A percentile compares a stretch with the other conserved stretches of the same genome.
Evolutionary conservation across 2,797 vertebrate species (phyloP).

Genomic region (Coregonus suidteri): DNA sequence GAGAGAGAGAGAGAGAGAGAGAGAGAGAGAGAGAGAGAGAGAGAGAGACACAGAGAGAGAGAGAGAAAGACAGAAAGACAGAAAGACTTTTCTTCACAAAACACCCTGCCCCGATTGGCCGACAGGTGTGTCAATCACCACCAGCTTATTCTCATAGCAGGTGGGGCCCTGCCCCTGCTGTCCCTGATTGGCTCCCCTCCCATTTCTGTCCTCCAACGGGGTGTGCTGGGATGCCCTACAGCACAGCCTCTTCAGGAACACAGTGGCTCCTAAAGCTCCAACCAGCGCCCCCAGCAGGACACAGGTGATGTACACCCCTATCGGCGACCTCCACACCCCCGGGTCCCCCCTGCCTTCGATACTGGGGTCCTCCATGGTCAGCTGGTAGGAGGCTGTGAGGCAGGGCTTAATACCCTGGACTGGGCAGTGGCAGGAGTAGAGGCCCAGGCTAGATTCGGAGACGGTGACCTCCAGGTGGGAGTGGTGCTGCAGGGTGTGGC

Average conservation of each 20-base stretch:
- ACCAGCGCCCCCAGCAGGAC: conserved; percentile 13
- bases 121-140: not conserved
- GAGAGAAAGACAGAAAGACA: not conserved
- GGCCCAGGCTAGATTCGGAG: not conserved
- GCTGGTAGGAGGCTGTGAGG: conserved; percentile 15
- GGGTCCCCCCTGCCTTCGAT: not conserved
- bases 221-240: not conserved
- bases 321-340: no score
- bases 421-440: conserved; percentile 15
- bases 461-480: conserved; percentile 14
- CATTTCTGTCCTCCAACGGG: not conserved
- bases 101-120: not conserved
- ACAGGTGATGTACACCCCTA: not conserved
- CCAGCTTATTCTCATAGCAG: not conserved
- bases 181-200: not conserved
- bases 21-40: not conserved
- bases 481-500: conserved; percentile 5
- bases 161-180: not conserved
- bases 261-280: not conserved
- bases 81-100: not conserved
- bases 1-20: not conserved
- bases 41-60: not conserved
- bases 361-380: conserved; percentile 5
- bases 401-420: not conserved
- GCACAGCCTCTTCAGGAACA: not conserved